A percentile compares a stretch with the other conserved stretches of the same genome.
Conservation (phyloP, 1,140 invertebrate species). For the Tigriopus japonicus region DNA sequence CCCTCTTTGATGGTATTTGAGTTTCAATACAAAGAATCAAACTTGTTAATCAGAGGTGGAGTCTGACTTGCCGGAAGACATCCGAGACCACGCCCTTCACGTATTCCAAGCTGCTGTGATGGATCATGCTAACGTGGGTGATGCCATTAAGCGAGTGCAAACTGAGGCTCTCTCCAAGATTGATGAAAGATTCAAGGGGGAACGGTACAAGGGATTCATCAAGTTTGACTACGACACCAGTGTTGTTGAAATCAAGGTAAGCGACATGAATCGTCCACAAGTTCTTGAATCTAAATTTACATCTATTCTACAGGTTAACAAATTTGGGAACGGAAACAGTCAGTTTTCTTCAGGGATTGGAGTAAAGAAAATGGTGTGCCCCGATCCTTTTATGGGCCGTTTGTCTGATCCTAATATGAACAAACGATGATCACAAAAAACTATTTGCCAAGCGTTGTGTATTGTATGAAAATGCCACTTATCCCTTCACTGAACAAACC, state of each 20-base stretch:
- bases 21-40: too few relatives aligned
- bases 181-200: not conserved
- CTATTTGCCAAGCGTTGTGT: too few relatives aligned
- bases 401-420: slow-evolving; percentile 8
- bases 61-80: not conserved
- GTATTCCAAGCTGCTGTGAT: not conserved
- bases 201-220: slow-evolving; percentile 6
- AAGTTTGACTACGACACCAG: slow-evolving; percentile 7
- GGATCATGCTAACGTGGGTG: not conserved
- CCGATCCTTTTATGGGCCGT: slow-evolving; percentile 1
- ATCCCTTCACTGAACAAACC: too few relatives aligned
- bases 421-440: not conserved
- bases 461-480: too few relatives aligned
- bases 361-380: not conserved
- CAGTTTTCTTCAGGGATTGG: not conserved
- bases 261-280: not conserved
- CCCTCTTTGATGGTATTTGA: too few relatives aligned
- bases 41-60: not conserved
- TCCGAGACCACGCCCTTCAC: slow-evolving; percentile 1
- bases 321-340: slow-evolving; percentile 2
- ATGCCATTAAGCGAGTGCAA: not conserved
- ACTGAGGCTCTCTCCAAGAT: slow-evolving; percentile 4
- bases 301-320: too few relatives aligned
- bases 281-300: too few relatives aligned
- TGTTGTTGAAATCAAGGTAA: slow-evolving; percentile 2